Conservation (phyloP, 2,888 invertebrate species). For the Agrotis puta region DNA sequence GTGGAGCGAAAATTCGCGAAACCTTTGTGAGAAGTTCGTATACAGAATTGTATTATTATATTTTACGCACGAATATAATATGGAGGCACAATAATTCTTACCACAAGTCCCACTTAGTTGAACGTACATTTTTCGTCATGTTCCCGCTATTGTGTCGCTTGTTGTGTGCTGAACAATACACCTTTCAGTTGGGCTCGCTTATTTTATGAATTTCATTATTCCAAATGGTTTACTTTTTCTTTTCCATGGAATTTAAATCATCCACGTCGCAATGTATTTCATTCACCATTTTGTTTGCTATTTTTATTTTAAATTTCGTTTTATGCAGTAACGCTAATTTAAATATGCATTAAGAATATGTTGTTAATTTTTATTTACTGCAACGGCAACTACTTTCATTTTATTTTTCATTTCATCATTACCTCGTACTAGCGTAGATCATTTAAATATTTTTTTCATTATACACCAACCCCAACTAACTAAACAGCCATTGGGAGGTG, state of each 20-base stretch:
- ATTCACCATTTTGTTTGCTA: not conserved
- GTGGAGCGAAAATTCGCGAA: conserved; percentile 37
- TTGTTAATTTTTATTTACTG: not conserved
- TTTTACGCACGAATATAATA: conserved; percentile 43
- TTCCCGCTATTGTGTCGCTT: conserved; percentile 41
- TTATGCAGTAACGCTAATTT: not conserved
- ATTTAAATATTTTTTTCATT: conserved; percentile 45
- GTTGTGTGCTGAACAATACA: conserved; percentile 41
- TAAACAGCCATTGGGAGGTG: conserved; percentile 60
- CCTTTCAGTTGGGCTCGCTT: conserved; percentile 36
- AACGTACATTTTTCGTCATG: conserved; percentile 44
- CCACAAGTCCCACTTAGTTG: conserved; percentile 49
- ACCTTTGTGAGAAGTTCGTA: conserved; percentile 37
- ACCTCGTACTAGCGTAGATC: not conserved
- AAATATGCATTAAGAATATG: not conserved
- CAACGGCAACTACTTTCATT: not conserved
- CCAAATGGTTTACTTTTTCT: conserved; percentile 18
- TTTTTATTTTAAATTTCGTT: not conserved
- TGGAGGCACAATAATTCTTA: conserved; percentile 41
- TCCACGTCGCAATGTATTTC: conserved; percentile 16
- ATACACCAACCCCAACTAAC: conserved; percentile 37
- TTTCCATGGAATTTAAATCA: conserved; percentile 18
- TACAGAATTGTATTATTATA: conserved; percentile 49
- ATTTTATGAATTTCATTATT: conserved; percentile 40
- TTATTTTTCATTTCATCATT: not conserved